Percentiles rank a stretch among this genome's conserved stretches.
Conservation (phyloP, 2,797 vertebrate species). For the Gymnothorax javanicus region DNA sequence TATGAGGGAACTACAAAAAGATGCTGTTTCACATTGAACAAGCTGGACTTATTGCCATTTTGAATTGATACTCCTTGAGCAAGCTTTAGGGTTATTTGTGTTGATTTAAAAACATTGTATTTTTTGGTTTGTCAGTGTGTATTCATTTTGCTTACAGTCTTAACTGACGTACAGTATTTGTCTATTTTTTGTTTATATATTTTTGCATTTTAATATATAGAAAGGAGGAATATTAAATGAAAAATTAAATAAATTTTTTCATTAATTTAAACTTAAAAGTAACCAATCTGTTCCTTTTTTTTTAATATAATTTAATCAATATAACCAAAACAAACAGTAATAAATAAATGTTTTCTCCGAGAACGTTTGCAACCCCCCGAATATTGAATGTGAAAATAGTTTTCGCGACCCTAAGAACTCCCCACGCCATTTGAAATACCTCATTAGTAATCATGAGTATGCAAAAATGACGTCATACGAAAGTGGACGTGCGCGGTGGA, state of each 20-base stretch:
- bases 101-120: background rate
- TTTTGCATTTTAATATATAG: background rate
- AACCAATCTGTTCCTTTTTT: too few species aligned
- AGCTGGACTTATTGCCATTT: slow-evolving; percentile 19
- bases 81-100: background rate
- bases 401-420: too few species aligned
- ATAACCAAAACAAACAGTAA: too few species aligned
- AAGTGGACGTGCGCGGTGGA: too few species aligned
- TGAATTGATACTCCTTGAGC: background rate
- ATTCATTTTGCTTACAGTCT: background rate
- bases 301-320: too few species aligned
- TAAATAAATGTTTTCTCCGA: too few species aligned
- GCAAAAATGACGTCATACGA: too few species aligned
- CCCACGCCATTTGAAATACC: too few species aligned
- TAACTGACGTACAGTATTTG: background rate
- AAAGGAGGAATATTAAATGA: background rate
- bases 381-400: too few species aligned
- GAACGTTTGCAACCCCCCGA: too few species aligned
- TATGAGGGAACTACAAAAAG: background rate
- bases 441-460: too few species aligned
- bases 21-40: background rate
- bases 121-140: background rate
- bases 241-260: background rate
- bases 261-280: too few species aligned
- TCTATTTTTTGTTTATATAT: background rate